These are phyloP conservation scores for Hemaris fuciformis DNA, from an alignment of 2,888 invertebrate genomes.

Conservation along the genomic window DNA sequence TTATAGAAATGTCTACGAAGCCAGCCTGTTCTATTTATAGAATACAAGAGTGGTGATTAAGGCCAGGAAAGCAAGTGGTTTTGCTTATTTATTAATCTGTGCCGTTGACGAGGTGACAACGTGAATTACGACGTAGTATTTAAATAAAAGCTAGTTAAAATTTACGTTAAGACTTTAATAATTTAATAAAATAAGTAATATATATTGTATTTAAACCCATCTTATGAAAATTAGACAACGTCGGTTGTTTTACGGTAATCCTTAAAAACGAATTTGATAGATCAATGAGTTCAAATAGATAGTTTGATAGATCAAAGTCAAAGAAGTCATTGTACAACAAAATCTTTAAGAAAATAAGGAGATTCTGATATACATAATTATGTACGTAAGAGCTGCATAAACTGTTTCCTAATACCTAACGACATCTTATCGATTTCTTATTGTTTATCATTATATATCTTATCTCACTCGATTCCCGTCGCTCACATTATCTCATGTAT, in stretches of 20 bases:
- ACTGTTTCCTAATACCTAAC: background rate
- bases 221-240: no score
- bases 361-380: no score
- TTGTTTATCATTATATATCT: no score
- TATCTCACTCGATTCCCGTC: background rate
- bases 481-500: background rate
- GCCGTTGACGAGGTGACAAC: background rate
- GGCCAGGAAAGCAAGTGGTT: constrained; percentile 13
- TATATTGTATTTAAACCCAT: no score
- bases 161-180: background rate
- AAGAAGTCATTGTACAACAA: no score
- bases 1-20: constrained; percentile 64
- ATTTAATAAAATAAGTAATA: no score
- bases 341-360: no score
- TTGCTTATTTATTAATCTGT: background rate
- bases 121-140: background rate
- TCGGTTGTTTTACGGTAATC: no score
- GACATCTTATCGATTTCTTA: no score
- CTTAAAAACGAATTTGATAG: no score
- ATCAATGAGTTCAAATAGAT: no score
- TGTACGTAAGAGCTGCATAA: background rate
- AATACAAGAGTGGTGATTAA: constrained; percentile 56
- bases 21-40: constrained; percentile 75
- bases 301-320: no score
- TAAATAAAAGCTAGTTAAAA: background rate